phyloP scores from a whole-genome alignment of 1,140 invertebrate genomes.

The Drosophila nasuta region DNA sequence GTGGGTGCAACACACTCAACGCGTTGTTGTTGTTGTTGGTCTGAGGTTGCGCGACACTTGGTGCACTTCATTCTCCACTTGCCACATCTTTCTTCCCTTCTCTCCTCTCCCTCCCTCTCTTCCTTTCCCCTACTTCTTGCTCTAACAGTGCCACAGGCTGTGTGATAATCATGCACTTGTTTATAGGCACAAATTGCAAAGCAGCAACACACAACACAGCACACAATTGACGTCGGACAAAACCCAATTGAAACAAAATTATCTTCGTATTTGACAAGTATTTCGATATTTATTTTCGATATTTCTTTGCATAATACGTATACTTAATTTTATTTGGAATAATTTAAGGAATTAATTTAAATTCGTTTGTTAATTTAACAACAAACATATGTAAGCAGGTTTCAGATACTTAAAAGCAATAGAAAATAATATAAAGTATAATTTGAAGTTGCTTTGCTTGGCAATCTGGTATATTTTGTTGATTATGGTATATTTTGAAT shows the following conservation, averaged over 20 bases:
- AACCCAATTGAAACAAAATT: neutral
- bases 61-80: neutral
- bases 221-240: neutral
- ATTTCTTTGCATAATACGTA: too few species aligned
- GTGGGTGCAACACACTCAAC: constrained; percentile 47
- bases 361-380: too few species aligned
- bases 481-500: too few species aligned
- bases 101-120: neutral
- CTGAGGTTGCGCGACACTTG: constrained; percentile 34
- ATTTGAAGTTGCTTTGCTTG: too few species aligned
- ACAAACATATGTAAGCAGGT: too few species aligned
- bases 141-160: constrained; percentile 3
- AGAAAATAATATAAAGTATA: too few species aligned
- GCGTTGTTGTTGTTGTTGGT: constrained; percentile 16
- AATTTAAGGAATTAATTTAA: too few species aligned
- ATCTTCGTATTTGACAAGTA: neutral
- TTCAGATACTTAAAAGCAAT: too few species aligned
- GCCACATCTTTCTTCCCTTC: neutral
- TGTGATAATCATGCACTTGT: constrained; percentile 44
- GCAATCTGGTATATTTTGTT: too few species aligned
- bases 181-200: constrained; percentile 36
- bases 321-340: too few species aligned
- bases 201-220: neutral
- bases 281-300: too few species aligned
- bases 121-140: neutral